Percentiles rank a stretch among this genome's conserved stretches.
phyloP scores from a whole-genome alignment of 2,797 vertebrate species.

The Lacerta viridis region DNA sequence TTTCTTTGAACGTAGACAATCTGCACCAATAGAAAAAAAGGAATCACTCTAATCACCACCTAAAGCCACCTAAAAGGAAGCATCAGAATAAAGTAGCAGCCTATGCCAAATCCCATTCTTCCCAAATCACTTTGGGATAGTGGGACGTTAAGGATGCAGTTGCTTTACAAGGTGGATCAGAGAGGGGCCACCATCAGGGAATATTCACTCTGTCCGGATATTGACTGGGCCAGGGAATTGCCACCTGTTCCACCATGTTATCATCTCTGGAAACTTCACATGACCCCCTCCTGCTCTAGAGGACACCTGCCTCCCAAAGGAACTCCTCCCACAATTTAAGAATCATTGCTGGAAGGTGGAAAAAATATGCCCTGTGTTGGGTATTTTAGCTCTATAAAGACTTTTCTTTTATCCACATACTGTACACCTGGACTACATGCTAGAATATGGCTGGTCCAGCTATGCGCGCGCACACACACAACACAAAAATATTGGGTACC shows the following conservation, averaged over 20 bases:
- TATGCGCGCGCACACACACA: too few relatives aligned
- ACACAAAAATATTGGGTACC: too few relatives aligned
- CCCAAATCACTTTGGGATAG: neutral
- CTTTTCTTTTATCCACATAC: too few relatives aligned
- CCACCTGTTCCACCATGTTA: neutral
- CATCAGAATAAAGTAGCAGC: neutral
- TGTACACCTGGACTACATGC: too few relatives aligned
- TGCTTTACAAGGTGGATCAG: neutral
- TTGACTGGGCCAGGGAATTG: neutral
- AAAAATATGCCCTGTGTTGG: too few relatives aligned
- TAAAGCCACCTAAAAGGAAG: neutral
- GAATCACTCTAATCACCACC: too few relatives aligned
- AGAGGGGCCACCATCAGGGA: neutral
- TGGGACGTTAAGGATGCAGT: neutral
- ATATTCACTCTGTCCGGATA: neutral
- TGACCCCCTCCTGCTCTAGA: too few relatives aligned
- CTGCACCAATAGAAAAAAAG: too few relatives aligned
- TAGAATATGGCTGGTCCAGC: too few relatives aligned
- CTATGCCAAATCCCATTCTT: neutral
- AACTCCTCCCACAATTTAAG: neutral
- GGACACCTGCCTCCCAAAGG: too few relatives aligned
- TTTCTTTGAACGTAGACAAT: neutral
- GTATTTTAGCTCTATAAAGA: too few relatives aligned
- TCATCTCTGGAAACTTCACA: neutral
- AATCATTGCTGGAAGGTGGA: too few relatives aligned